Evolutionary conservation across 2,888 invertebrate genomes (phyloP).

Genomic region (Lampropteryx suffumata): DNA sequence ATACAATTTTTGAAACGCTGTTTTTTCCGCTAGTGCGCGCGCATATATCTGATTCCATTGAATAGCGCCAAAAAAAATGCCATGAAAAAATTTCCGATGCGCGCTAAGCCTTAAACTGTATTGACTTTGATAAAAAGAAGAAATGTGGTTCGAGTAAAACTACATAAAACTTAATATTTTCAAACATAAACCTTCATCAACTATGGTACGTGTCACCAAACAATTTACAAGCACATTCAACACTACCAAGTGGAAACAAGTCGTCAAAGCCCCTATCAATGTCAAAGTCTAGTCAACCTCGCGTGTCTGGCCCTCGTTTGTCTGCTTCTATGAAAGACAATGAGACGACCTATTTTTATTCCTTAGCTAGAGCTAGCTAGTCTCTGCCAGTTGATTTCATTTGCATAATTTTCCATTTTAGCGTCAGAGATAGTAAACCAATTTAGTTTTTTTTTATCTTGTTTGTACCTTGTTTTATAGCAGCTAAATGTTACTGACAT

Average conservation of each 20-base stretch:
- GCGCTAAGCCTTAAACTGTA: too few relatives aligned
- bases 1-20: too few relatives aligned
- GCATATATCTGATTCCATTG: too few relatives aligned
- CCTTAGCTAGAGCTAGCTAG: neutral
- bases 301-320: conserved; percentile 10
- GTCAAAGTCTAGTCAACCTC: conserved; percentile 15
- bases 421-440: conserved; percentile 22
- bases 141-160: too few relatives aligned
- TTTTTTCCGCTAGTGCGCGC: too few relatives aligned
- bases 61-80: too few relatives aligned
- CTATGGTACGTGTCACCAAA: conserved; percentile 1
- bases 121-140: too few relatives aligned
- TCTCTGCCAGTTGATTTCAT: conserved; percentile 17
- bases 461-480: too few relatives aligned
- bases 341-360: conserved; percentile 2
- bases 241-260: conserved; percentile 4
- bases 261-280: conserved; percentile 3
- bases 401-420: conserved; percentile 22
- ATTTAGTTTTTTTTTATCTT: conserved; percentile 7
- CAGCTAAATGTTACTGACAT: too few relatives aligned
- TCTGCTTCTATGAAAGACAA: conserved; percentile 4
- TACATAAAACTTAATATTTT: too few relatives aligned
- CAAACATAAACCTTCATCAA: too few relatives aligned
- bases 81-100: too few relatives aligned
- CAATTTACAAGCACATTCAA: neutral